Evolutionary conservation across 2,113 vertebrate species (phyloP).

Genomic region (Myiozetetes cayanensis): DNA sequence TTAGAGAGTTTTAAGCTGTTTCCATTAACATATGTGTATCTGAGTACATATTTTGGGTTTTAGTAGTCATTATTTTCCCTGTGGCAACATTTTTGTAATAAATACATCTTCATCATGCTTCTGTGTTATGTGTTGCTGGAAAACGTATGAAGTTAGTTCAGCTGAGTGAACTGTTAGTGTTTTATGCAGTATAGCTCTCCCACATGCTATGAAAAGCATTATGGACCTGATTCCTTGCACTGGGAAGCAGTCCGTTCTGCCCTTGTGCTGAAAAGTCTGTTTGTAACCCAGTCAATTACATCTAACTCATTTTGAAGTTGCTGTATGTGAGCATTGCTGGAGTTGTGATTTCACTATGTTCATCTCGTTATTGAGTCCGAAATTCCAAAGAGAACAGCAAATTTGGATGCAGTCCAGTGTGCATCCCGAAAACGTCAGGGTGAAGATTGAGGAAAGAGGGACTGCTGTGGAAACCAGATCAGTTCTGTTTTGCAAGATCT

Average conservation of each 20-base stretch:
- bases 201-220: not conserved
- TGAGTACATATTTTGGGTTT: not conserved
- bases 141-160: not conserved
- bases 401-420: accelerated
- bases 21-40: not conserved
- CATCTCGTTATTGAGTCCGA: not conserved
- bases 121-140: not conserved
- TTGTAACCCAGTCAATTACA: not conserved
- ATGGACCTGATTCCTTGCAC: not conserved
- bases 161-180: not conserved
- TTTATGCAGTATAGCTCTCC: not conserved
- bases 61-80: not conserved
- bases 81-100: not conserved
- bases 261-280: not conserved
- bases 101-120: not conserved
- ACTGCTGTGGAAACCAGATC: not conserved
- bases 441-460: not conserved
- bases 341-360: not conserved
- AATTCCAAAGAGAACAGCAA: not conserved
- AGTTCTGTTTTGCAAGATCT: not conserved
- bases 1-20: not conserved
- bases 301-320: not conserved
- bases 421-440: not conserved
- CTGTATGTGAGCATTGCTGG: not conserved
- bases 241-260: not conserved